Evolutionary conservation across 2,113 vertebrate species (phyloP).

Genomic region (Hyla sarda): DNA sequence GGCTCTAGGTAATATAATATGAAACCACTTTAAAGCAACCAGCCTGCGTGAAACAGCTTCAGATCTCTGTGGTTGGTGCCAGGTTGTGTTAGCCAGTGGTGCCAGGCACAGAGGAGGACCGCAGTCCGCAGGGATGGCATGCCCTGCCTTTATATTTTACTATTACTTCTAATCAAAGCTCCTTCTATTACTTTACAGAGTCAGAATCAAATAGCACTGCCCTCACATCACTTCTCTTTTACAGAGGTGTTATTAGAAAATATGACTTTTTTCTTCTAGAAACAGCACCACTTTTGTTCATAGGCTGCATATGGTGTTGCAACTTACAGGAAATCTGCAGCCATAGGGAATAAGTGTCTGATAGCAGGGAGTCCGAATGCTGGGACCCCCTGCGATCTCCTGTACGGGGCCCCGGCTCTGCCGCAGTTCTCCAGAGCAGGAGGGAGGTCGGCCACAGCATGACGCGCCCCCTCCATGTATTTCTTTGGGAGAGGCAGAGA

Average conservation of each 20-base stretch:
- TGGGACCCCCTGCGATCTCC: too few species aligned
- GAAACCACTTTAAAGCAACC: not conserved
- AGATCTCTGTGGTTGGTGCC: not conserved
- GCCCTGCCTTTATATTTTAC: not conserved
- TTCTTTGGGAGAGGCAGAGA: too few species aligned
- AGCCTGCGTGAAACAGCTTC: not conserved
- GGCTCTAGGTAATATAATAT: not conserved
- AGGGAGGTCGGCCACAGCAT: too few species aligned
- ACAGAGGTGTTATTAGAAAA: not conserved
- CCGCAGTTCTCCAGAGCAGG: too few species aligned
- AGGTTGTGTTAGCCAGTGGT: not conserved
- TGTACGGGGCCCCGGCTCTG: too few species aligned
- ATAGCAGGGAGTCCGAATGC: too few species aligned
- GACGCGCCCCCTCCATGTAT: too few species aligned
- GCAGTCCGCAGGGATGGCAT: not conserved
- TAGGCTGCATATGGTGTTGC: not conserved
- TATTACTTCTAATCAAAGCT: not conserved
- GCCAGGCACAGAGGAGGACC: not conserved
- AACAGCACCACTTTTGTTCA: not conserved
- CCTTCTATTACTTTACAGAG: not conserved
- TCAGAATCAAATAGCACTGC: not conserved
- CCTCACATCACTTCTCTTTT: not conserved
- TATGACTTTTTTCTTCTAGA: not conserved
- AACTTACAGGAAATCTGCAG: too few species aligned
- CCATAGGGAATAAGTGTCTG: too few species aligned